Percentiles rank a stretch among this genome's conserved stretches.
Conservation (phyloP, 2,888 invertebrate species). For the Thymelicus acteon region DNA sequence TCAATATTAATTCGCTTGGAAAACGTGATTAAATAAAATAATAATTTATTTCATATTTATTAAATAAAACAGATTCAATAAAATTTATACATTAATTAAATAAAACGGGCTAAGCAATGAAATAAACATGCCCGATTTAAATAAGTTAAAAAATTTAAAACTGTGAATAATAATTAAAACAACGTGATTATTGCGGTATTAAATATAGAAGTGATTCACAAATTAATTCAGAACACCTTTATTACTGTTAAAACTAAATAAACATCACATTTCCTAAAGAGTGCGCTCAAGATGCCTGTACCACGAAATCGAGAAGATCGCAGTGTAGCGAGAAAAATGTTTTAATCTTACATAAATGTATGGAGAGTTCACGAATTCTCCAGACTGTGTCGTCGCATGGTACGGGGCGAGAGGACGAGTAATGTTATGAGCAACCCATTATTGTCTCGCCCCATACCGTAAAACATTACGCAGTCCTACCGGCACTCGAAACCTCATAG, state of each 20-base stretch:
- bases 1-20: too few relatives aligned
- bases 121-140: too few relatives aligned
- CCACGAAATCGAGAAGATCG: conserved; percentile 48
- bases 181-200: conserved; percentile 45
- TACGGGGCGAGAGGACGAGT: conserved; percentile 79
- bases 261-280: conserved; percentile 65
- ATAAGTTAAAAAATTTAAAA: too few relatives aligned
- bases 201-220: conserved; percentile 55
- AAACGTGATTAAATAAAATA: too few relatives aligned
- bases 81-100: too few relatives aligned
- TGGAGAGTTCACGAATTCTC: conserved; percentile 43
- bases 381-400: conserved; percentile 64
- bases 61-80: too few relatives aligned
- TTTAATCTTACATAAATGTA: conserved; percentile 47
- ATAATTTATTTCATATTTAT: too few relatives aligned
- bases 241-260: conserved; percentile 66
- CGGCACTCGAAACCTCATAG: conserved; percentile 67
- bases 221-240: conserved; percentile 59
- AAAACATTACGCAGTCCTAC: conserved; percentile 82
- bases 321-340: conserved; percentile 32
- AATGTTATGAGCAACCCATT: conserved; percentile 85
- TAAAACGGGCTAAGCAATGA: too few relatives aligned
- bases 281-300: conserved; percentile 62
- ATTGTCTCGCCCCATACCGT: conserved; percentile 85
- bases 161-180: too few relatives aligned